Conservation (phyloP, 2,888 invertebrate species). For the Sinelater perroti region DNA sequence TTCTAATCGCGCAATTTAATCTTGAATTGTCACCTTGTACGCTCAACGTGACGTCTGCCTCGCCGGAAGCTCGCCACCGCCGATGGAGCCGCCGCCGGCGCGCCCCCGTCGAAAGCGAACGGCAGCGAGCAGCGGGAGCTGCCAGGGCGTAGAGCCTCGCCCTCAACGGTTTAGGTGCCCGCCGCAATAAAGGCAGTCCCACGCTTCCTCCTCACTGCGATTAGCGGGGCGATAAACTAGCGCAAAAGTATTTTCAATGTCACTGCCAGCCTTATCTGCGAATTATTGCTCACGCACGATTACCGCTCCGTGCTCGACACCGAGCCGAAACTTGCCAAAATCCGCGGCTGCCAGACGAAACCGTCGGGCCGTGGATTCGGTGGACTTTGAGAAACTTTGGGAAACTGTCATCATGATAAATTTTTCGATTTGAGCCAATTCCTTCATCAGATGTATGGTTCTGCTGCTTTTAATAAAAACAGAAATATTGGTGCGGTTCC, state of each 20-base stretch:
- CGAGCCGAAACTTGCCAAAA: too few species aligned
- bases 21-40: conserved; percentile 39
- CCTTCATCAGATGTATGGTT: too few species aligned
- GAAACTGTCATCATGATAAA: too few species aligned
- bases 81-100: not conserved
- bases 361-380: too few species aligned
- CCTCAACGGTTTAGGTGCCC: conserved; percentile 11
- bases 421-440: too few species aligned
- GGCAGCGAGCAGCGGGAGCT: too few species aligned
- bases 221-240: conserved; percentile 37
- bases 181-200: conserved; percentile 14
- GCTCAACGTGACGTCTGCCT: conserved; percentile 41
- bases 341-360: too few species aligned
- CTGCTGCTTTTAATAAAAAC: too few species aligned
- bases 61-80: conserved; percentile 34
- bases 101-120: not conserved
- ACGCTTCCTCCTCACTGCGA: conserved; percentile 37
- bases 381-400: too few species aligned
- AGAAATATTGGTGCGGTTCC: too few species aligned
- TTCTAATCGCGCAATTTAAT: conserved; percentile 39
- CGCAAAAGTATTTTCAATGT: conserved; percentile 42
- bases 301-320: conserved; percentile 5
- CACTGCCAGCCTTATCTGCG: conserved; percentile 43
- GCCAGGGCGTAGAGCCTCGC: conserved; percentile 19
- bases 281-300: conserved; percentile 37